A percentile compares a stretch with the other conserved stretches of the same genome.
Conservation (phyloP, 1,140 invertebrate species). For the Halesus radiatus region DNA sequence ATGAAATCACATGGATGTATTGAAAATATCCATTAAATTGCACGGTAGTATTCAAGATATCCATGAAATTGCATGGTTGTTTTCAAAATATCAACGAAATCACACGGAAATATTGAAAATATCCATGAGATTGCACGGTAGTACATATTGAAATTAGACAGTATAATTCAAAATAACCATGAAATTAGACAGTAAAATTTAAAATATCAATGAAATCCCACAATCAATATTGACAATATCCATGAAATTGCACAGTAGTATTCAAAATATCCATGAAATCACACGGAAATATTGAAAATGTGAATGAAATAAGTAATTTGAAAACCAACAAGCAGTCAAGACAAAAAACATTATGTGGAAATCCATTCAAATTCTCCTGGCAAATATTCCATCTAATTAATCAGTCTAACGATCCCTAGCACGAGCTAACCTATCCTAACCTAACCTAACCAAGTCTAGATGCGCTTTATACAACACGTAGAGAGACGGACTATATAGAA, state of each 20-base stretch:
- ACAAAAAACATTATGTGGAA: conserved; percentile 40
- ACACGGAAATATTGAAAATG: no score
- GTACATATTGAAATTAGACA: no score
- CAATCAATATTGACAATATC: no score
- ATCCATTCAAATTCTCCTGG: conserved; percentile 16
- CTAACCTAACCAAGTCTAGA: conserved; percentile 3
- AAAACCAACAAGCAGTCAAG: neutral
- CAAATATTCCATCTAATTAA: conserved; percentile 49
- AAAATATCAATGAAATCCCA: no score
- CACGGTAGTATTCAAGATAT: neutral
- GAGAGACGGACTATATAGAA: conserved; percentile 7
- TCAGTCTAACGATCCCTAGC: conserved; percentile 56
- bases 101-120: no score
- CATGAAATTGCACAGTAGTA: neutral
- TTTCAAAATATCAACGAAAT: neutral
- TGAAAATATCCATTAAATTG: neutral
- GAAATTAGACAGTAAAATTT: no score
- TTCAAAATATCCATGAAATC: neutral
- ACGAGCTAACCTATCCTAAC: conserved; percentile 34
- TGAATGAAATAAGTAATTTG: neutral
- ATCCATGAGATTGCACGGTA: no score
- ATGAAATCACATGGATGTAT: neutral
- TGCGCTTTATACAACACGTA: conserved; percentile 13
- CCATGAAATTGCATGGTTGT: neutral
- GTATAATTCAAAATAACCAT: no score